Conservation (phyloP, 35 echinoderm and acorn worm species). For the Apostichopus parvimensis region DNA sequence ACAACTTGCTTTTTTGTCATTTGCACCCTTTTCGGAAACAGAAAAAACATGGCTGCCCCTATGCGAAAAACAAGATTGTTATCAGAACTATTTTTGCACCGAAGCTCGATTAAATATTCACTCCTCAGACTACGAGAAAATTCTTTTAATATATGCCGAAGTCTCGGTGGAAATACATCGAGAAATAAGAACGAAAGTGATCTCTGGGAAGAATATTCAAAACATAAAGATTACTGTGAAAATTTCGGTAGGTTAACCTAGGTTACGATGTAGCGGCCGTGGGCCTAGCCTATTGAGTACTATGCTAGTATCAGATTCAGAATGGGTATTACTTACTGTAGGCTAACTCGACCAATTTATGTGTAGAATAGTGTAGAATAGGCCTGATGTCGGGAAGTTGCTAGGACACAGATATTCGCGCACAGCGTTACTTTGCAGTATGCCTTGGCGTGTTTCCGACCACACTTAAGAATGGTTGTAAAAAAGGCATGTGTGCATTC, state of each 20-base stretch:
- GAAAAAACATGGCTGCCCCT: not conserved
- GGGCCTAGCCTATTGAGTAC: too few relatives aligned
- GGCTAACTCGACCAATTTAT: too few relatives aligned
- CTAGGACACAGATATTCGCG: too few relatives aligned
- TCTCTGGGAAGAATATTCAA: conserved; percentile 66
- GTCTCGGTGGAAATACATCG: not conserved
- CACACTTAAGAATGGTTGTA: too few relatives aligned
- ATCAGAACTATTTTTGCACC: not conserved
- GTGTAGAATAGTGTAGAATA: too few relatives aligned
- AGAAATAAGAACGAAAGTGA: conserved; percentile 44
- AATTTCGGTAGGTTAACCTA: conserved; percentile 45
- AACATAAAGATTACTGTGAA: conserved; percentile 56
- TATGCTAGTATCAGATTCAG: too few relatives aligned
- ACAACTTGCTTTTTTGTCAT: too few relatives aligned
- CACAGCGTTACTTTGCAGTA: too few relatives aligned
- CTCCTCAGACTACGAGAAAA: not conserved
- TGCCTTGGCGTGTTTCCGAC: too few relatives aligned
- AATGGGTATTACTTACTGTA: too few relatives aligned
- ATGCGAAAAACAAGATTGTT: not conserved
- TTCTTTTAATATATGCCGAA: not conserved
- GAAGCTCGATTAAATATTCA: not conserved
- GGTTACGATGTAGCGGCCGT: not conserved
- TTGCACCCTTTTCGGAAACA: not conserved
- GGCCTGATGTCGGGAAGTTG: too few relatives aligned
- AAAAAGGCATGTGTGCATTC: too few relatives aligned